Base-by-base conservation (phyloP, 2,113 vertebrate species). In the Anser cygnoides region DNA sequence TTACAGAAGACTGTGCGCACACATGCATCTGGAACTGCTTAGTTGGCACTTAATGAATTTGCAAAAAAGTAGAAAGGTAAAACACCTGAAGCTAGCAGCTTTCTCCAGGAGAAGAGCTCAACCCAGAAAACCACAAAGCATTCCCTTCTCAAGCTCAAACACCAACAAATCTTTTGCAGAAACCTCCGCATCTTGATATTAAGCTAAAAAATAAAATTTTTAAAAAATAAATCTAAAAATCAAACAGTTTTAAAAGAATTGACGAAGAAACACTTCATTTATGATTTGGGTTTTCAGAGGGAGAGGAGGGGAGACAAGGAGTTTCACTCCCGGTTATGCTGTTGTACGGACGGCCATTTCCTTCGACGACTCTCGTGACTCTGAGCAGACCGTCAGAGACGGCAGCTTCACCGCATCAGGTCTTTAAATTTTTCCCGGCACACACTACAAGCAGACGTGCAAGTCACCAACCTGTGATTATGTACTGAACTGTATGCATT, bases 331-430 rank as follows among this genome's bases (percentile, higher is more conserved):
- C 25, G 28, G 7, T 8, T 3, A 15, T 28, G 55, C 39, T 44
- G 29, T 4, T 77, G 31, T 33, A 59, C 15, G 20, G 29, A 26
- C 37, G 74, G 13, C 14, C 35, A 8, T 61, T 73, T 9, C 1
- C 0, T 3, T 1, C 3, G 0, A 8, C 11, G 58, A 31, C 67
- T 33, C 31, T 46, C 4, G 5, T 41, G 18, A 49, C 13, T 26
- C 39, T 5, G 18, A 59, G 63, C 2, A 65, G 29, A 19, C 2
- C 6, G 49, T 21, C n/a, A 0, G 0, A 1, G 43, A 11, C 15
- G 43, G 3, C 5, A 26, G 25, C 19, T 4, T 37, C 23, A 44
- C 72, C 33, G 68, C 29, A 29, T 43, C 44, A 80, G 58, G 72
- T 16, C 22, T 63, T 1, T 2, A 52, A 23, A 44, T 6, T 44